Conservation (phyloP, 2,113 vertebrate genomes). For the Uria lomvia region DNA sequence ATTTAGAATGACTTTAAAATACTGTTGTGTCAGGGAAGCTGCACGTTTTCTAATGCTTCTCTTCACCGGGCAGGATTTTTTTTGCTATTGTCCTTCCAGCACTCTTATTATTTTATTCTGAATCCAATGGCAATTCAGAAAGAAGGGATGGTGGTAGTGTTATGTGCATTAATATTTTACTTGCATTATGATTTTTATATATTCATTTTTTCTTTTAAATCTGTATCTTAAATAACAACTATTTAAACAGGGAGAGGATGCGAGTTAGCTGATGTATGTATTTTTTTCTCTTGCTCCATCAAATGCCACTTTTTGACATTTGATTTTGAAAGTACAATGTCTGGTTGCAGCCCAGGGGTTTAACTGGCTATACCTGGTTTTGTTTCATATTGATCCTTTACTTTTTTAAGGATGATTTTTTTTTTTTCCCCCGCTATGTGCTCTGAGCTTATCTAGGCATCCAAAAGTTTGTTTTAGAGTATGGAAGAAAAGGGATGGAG, state of each 20-base stretch:
- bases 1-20: neutral
- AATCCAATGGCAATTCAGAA: neutral
- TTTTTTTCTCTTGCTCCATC: neutral
- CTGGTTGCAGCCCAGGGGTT: neutral
- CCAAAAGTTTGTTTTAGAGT: neutral
- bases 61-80: neutral
- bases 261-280: neutral
- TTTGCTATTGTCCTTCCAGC: neutral
- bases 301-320: neutral
- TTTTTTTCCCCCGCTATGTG: neutral
- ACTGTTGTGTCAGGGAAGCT: neutral
- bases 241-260: neutral
- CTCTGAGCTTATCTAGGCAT: neutral
- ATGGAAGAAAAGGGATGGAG: neutral
- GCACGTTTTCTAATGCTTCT: neutral
- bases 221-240: neutral
- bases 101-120: neutral
- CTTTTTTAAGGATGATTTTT: neutral
- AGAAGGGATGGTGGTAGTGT: neutral
- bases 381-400: neutral
- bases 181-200: neutral
- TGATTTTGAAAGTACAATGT: neutral
- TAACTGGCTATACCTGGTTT: neutral
- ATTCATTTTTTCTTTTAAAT: neutral
- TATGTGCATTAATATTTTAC: neutral